A percentile compares a stretch with the other conserved stretches of the same genome.
Conservation (phyloP, 2,797 vertebrate species). For the Serranus cabrilla region DNA sequence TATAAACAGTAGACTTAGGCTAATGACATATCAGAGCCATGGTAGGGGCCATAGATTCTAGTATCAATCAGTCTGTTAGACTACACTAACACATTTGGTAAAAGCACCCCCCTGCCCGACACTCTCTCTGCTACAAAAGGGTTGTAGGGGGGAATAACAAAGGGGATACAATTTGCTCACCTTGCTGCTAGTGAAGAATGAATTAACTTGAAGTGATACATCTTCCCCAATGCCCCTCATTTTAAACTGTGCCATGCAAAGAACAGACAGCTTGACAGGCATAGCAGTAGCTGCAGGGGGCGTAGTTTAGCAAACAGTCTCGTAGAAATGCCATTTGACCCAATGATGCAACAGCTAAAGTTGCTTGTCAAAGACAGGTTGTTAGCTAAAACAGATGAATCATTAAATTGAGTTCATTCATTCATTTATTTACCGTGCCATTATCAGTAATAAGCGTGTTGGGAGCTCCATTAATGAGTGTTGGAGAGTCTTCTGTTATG, state of each 20-base stretch:
- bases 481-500: slow-evolving; percentile 85
- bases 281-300: not conserved
- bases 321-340: not conserved
- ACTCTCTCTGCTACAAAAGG: too few species aligned
- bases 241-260: not conserved
- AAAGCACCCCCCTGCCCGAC: too few species aligned
- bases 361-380: slow-evolving; percentile 9
- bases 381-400: not conserved
- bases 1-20: too few species aligned
- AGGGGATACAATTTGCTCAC: too few species aligned
- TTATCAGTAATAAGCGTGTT: slow-evolving; percentile 83
- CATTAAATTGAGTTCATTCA: not conserved
- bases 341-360: not conserved
- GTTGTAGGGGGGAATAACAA: too few species aligned
- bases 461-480: slow-evolving; percentile 88
- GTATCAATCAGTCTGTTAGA: too few species aligned
- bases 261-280: not conserved
- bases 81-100: too few species aligned
- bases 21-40: too few species aligned
- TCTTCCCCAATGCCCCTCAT: too few species aligned
- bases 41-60: too few species aligned
- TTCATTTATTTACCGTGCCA: slow-evolving; percentile 87
- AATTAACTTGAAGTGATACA: too few species aligned
- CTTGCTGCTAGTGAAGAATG: too few species aligned
- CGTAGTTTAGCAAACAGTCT: not conserved